phyloP scores from a whole-genome alignment of 2,113 vertebrate species.

The Carassius gibelio region DNA sequence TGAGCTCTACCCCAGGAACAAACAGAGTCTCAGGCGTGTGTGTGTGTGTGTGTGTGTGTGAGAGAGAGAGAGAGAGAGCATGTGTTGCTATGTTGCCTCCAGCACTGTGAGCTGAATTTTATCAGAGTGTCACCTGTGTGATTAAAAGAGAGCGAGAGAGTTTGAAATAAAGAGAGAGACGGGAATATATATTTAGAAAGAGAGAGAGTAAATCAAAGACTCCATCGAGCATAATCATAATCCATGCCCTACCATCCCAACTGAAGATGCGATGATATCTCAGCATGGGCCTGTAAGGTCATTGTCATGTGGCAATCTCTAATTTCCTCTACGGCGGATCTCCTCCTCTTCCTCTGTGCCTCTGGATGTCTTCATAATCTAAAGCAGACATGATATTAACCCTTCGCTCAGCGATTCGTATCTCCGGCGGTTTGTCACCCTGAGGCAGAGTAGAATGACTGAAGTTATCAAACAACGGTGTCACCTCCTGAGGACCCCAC shows the following conservation, averaged over 20 bases:
- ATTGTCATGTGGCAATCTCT: conserved; percentile 57
- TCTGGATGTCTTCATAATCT: conserved; percentile 55
- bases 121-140: conserved; percentile 44
- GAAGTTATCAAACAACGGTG: conserved; percentile 61
- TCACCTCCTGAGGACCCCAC: conserved; percentile 54
- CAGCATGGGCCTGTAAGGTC: conserved; percentile 23
- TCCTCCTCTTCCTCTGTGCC: conserved; percentile 19
- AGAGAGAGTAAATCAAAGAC: conserved; percentile 18
- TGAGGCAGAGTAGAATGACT: conserved; percentile 57
- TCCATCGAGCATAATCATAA: conserved; percentile 10
- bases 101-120: conserved; percentile 43
- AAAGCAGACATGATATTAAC: conserved; percentile 56
- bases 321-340: conserved; percentile 44
- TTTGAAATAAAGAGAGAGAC: conserved; percentile 17
- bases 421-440: conserved; percentile 63
- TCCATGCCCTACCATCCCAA: conserved; percentile 22
- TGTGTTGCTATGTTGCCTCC: conserved; percentile 46
- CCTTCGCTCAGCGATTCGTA: conserved; percentile 48
- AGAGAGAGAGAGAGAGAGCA: background rate
- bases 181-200: conserved; percentile 5
- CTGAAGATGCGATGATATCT: conserved; percentile 23
- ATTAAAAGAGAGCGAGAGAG: conserved; percentile 42
- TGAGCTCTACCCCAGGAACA: conserved; percentile 50
- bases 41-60: background rate
- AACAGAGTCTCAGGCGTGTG: conserved; percentile 38